Evolutionary conservation across 2,113 vertebrate genomes (phyloP).

Genomic region (Baryphthengus martii): DNA sequence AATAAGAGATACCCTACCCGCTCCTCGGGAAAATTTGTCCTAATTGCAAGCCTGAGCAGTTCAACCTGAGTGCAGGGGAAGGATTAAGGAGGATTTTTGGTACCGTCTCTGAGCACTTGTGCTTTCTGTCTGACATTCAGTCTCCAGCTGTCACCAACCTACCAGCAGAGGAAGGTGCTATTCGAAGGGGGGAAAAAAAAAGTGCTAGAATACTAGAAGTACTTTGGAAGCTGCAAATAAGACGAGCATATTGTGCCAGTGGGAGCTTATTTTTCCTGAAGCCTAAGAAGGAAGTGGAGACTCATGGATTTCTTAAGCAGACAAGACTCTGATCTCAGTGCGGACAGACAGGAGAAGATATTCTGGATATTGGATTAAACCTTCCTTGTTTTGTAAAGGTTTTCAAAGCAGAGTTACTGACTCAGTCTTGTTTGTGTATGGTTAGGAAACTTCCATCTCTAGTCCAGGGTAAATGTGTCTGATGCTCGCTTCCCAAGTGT

Average conservation of each 20-base stretch:
- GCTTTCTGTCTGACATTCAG: constrained; percentile 7
- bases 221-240: neutral
- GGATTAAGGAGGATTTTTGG: neutral
- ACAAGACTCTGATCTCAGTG: neutral
- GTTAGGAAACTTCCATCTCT: neutral
- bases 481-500: neutral
- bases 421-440: neutral
- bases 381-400: neutral
- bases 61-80: neutral
- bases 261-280: neutral
- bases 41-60: neutral
- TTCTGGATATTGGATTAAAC: neutral
- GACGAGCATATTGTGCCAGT: neutral
- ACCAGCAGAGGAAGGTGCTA: neutral
- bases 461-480: neutral
- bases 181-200: neutral
- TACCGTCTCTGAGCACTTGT: neutral
- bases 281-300: neutral
- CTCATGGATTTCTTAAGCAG: neutral
- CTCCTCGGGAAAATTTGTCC: neutral
- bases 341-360: neutral
- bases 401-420: neutral
- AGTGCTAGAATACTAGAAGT: neutral
- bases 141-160: constrained; percentile 6
- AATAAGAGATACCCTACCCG: neutral